Evolutionary conservation across 2,888 invertebrate genomes (phyloP), one percentile per base, ranked within the genome.

Genomic region (Sphaerophoria rueppellii): DNA sequence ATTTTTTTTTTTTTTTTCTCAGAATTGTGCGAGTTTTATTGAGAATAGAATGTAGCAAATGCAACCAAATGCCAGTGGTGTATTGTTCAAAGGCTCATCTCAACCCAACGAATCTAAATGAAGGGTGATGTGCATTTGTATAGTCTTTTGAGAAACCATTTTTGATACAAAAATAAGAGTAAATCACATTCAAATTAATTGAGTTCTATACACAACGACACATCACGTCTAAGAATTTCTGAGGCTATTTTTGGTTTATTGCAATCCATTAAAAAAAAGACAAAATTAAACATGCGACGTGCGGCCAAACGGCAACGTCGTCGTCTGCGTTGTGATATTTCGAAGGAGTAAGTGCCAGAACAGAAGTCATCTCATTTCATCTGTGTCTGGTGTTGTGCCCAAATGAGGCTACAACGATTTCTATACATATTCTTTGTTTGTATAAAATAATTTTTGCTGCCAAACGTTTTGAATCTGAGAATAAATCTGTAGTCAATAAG

Each of bases 401-500:
- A 83, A 83, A 83, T 80, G 67, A 75, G 80, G 83, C 57, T 80
- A 83, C 78, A 43, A 5, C 50, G 34, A n/a, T 34, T 11, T 48
- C 24, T 4, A 72, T 54, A 77, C 52, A 24, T 58, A 76, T 46
- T 37, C 46, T 74, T 60, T 32, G 32, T 78, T 75, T 75, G 52
- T 73, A 70, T 24, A 24, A 24, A 54, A 37, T 74, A 75, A 71
- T 43, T 70, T 57, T 69, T 58, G 46, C 65, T 67, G 82, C 60
- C 74, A 75, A 80, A 67, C 75, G 80, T 85, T 85, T 81, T 77
- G 73, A 73, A 77, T 81, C 63, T 81, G 76, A 81, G 81, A 85
- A 77, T 85, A 85, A 85, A 81, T 85, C 81, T 77, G 76, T 40
- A 85, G 81, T 85, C 77, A 77, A 85, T 85, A 85, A 85, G 77